phyloP scores from a whole-genome alignment of 2,113 vertebrate genomes.

The Apeltes quadracus region DNA sequence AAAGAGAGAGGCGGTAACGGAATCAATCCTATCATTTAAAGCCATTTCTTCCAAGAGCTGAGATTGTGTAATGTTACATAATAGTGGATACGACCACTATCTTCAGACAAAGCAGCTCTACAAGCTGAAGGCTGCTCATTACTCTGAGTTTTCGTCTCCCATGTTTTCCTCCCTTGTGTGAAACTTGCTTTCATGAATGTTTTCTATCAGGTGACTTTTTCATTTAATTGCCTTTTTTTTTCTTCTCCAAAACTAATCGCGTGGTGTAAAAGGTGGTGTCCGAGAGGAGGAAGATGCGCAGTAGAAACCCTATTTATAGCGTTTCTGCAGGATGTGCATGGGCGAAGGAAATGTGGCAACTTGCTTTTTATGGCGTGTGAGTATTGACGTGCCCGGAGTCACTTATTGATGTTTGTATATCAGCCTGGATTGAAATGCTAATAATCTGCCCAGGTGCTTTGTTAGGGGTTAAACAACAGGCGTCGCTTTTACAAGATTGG shows the following conservation, averaged over 20 bases:
- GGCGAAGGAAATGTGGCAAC: constrained; percentile 34
- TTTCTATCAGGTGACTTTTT: constrained; percentile 60
- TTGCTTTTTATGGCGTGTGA: constrained; percentile 38
- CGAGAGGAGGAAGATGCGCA: constrained; percentile 42
- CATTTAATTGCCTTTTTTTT: constrained; percentile 60
- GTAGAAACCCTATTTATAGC: constrained; percentile 61
- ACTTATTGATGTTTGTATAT: constrained; percentile 17
- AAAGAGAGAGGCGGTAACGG: constrained; percentile 65
- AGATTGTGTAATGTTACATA: constrained; percentile 61
- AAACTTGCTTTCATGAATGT: constrained; percentile 52
- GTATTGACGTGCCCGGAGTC: background rate
- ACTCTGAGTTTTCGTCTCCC: constrained; percentile 20
- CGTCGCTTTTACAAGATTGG: background rate
- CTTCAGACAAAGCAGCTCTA: constrained; percentile 48
- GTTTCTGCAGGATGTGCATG: constrained; percentile 35
- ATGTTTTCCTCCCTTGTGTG: constrained; percentile 20
- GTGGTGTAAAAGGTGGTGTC: constrained; percentile 42
- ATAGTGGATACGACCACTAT: constrained; percentile 53
- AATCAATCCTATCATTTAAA: constrained; percentile 65
- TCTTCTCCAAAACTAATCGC: constrained; percentile 47
- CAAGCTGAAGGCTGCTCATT: constrained; percentile 62
- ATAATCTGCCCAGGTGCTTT: background rate
- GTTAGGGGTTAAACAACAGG: background rate
- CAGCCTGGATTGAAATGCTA: constrained; percentile 2
- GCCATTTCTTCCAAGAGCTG: constrained; percentile 55